Evolutionary conservation across 2,888 invertebrate species (phyloP).

Genomic region (Belgica antarctica): DNA sequence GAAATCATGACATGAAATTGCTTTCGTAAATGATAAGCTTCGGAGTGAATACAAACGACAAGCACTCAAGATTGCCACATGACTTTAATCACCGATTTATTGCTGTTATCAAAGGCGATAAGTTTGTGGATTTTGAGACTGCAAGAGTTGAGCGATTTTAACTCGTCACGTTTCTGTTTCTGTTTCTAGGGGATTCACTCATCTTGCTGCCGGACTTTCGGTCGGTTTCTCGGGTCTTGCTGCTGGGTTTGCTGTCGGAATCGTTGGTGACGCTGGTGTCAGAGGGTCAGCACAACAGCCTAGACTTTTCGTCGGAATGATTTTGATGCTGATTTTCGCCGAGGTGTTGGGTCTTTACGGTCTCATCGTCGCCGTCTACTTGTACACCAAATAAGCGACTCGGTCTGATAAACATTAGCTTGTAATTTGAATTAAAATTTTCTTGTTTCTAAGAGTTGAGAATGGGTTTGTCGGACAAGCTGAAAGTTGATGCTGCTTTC

Average conservation of each 20-base stretch:
- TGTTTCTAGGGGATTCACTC: constrained; percentile 88
- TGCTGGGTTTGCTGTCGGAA: constrained; percentile 99
- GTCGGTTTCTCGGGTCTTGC: constrained; percentile 98
- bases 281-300: constrained; percentile 99
- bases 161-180: too few relatives aligned
- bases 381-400: constrained; percentile 84
- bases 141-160: neutral
- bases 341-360: constrained; percentile 99
- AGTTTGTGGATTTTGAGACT: neutral
- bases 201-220: constrained; percentile 93
- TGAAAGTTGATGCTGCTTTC: constrained; percentile 41
- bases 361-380: constrained; percentile 98
- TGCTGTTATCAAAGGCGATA: neutral
- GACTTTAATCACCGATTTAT: constrained; percentile 1
- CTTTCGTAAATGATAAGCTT: too few relatives aligned
- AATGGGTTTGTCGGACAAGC: constrained; percentile 1
- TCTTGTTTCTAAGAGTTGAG: neutral
- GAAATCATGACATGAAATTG: too few relatives aligned
- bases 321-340: constrained; percentile 99
- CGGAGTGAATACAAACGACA: too few relatives aligned
- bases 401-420: neutral
- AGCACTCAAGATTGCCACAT: neutral
- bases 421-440: neutral
- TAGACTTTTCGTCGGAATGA: constrained; percentile 99
- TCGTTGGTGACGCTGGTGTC: constrained; percentile 98